Percentiles rank a stretch among this genome's conserved stretches.
Conservation (phyloP, 2,888 invertebrate genomes). For the Sesia bembeciformis region DNA sequence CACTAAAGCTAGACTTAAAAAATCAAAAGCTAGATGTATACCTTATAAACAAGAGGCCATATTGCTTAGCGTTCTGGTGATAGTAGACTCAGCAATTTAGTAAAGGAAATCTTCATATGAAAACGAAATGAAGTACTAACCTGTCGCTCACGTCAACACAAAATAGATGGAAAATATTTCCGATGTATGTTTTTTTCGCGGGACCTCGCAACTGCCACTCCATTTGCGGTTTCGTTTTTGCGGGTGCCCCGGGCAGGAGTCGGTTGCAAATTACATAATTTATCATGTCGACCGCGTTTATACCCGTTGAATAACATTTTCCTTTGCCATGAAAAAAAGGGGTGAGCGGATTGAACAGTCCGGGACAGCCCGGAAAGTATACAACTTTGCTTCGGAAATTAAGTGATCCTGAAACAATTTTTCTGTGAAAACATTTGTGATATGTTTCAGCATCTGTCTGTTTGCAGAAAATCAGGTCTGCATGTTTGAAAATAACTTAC, state of each 20-base stretch:
- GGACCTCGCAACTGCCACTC: slow-evolving; percentile 14
- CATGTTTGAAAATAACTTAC: too few relatives aligned
- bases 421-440: too few relatives aligned
- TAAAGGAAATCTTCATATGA: slow-evolving; percentile 9
- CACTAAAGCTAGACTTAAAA: too few relatives aligned
- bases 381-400: too few relatives aligned
- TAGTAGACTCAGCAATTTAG: neutral
- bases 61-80: neutral
- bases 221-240: slow-evolving; percentile 21
- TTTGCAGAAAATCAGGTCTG: too few relatives aligned
- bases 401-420: too few relatives aligned
- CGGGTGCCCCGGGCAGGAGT: slow-evolving; percentile 18
- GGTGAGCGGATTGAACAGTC: neutral
- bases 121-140: slow-evolving; percentile 12
- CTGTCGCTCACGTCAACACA: slow-evolving; percentile 4
- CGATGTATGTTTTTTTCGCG: slow-evolving; percentile 14
- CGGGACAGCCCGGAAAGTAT: neutral
- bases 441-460: too few relatives aligned
- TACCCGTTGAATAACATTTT: slow-evolving; percentile 35
- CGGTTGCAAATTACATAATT: slow-evolving; percentile 50
- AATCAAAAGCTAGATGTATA: too few relatives aligned
- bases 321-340: slow-evolving; percentile 8
- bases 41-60: neutral
- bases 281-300: slow-evolving; percentile 41
- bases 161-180: slow-evolving; percentile 12